Evolutionary conservation across 2,888 invertebrate genomes (phyloP).

Genomic region (Eristalinus sepulchralis): DNA sequence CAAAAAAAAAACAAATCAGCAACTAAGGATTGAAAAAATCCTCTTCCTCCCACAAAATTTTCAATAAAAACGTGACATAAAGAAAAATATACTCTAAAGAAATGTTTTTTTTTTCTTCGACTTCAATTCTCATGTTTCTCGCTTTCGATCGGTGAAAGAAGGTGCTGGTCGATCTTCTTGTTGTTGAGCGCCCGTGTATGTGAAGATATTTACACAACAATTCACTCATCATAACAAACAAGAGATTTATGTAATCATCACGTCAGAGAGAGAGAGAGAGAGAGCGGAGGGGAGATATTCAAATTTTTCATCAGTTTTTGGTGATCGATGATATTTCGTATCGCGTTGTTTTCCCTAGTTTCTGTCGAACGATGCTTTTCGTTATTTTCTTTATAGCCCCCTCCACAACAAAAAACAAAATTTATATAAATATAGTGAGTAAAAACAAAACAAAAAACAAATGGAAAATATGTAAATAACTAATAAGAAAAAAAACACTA

Average conservation of each 20-base stretch:
- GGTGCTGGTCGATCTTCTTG: neutral
- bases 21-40: constrained; percentile 32
- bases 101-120: constrained; percentile 37
- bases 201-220: neutral
- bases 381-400: constrained; percentile 1
- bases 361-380: neutral
- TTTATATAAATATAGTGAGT: constrained; percentile 38
- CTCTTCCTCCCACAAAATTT: constrained; percentile 61
- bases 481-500: constrained; percentile 42
- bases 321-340: constrained; percentile 1
- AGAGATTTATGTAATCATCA: neutral
- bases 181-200: neutral
- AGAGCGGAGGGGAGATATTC: neutral
- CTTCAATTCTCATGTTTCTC: neutral
- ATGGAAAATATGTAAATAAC: constrained; percentile 64
- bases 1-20: constrained; percentile 23
- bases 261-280: neutral
- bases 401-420: neutral
- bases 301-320: constrained; percentile 5
- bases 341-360: neutral
- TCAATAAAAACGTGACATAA: constrained; percentile 47
- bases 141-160: neutral
- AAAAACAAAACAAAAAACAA: constrained; percentile 24
- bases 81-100: constrained; percentile 37
- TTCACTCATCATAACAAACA: constrained; percentile 5